A percentile compares a stretch with the other conserved stretches of the same genome.
These are phyloP conservation scores for Crocodylus rhombifer DNA, from an alignment of 2,797 vertebrate species.

Conservation along the genomic window DNA sequence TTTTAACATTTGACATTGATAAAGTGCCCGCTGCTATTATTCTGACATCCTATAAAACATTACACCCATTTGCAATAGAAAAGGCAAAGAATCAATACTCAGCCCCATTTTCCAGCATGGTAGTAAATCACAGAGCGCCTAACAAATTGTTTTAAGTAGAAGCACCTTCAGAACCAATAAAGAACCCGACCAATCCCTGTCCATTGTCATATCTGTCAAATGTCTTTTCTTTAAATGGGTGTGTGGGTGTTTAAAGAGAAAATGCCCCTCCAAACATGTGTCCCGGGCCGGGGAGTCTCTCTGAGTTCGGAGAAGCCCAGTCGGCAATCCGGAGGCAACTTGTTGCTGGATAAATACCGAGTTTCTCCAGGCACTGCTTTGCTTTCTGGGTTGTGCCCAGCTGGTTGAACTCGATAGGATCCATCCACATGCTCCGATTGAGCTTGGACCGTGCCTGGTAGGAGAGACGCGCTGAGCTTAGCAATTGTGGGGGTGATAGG, in stretches of 20 bases:
- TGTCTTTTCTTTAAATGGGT: slow-evolving; percentile 27
- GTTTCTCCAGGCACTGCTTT: rapidly evolving
- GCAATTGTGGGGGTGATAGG: not conserved
- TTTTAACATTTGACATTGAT: slow-evolving; percentile 91
- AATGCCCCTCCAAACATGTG: rapidly evolving
- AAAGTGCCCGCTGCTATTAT: slow-evolving; percentile 87
- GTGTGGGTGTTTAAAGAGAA: rapidly evolving
- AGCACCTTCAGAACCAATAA: slow-evolving; percentile 83
- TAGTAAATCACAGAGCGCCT: slow-evolving; percentile 84
- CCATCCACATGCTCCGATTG: not conserved
- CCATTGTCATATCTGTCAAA: slow-evolving; percentile 66
- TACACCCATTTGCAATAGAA: slow-evolving; percentile 87
- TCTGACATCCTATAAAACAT: slow-evolving; percentile 90
- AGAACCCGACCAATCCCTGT: slow-evolving; percentile 68
- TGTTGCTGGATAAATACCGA: rapidly evolving
- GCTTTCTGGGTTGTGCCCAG: rapidly evolving
- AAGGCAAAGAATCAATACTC: slow-evolving; percentile 88
- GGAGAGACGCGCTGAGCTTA: not conserved
- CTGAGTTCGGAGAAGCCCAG: too few relatives aligned
- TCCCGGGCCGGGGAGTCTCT: rapidly evolving
- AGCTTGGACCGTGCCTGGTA: not conserved
- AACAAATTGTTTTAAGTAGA: slow-evolving; percentile 87
- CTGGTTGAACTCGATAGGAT: not conserved
- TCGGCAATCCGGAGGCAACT: rapidly evolving
- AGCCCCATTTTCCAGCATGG: slow-evolving; percentile 82